Base-by-base conservation (phyloP, 1,140 invertebrate genomes). In the Drosophila rhopaloa region DNA sequence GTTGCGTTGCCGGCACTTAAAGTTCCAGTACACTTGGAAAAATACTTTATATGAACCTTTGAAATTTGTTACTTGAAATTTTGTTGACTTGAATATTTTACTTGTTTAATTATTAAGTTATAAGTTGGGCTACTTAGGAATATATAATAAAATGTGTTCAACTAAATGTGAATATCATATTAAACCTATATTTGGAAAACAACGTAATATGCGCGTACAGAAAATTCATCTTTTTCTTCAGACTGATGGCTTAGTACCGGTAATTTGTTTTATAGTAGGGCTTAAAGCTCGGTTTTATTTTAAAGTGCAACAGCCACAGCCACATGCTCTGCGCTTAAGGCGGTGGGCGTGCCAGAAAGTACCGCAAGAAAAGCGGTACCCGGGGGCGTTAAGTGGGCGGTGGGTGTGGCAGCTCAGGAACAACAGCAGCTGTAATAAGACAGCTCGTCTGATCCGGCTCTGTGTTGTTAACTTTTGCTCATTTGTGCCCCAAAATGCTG, bases 391-490 rank as follows among this genome's bases (percentile, higher is more conserved):
- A n/a, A 46, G 44, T 48, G 9, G 16, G 7, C 13, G 16, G 32
- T 6, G 44, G 46, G 35, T 24, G 59, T 54, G 59, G 48, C 59
- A 32, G 37, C 8, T 57, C 41, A 57, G 72, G 19, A 88, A 48
- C 43, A 50, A 70, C 57, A 72, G 60, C 75, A 82, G 60, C 83
- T 88, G 66, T 86, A 86, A 86, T 86, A 86, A 86, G 83, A 82
- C 79, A 86, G 83, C 83, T 86, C 78, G 81, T 85, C 79, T 77
- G 68, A 65, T 47, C 41, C 37, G 65, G 5, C 57, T 48, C 74
- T 48, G 59, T 67, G 75, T 76, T 76, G 83, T 88, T 88, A 79
- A 76, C 66, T 86, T 86, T 88, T 88, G 83, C 83, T 88, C 83
- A 86, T 86, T 86, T 86, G 76, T 68, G 81, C 71, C 77, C 60